Conservation (phyloP, 2,797 vertebrate species). For the Tragelaphus oryx region DNA sequence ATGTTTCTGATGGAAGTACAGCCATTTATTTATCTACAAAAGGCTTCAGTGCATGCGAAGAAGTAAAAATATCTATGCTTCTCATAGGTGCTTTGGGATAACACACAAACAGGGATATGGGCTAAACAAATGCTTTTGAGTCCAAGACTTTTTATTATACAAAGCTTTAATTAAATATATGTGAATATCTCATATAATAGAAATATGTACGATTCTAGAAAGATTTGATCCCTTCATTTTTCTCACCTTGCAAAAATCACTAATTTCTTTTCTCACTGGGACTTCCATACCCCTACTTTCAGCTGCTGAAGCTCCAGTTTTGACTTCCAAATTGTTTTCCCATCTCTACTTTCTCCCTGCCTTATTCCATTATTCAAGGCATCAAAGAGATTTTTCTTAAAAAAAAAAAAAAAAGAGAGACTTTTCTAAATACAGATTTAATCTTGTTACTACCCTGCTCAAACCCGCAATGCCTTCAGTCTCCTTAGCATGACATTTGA, state of each 20-base stretch:
- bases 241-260: not conserved
- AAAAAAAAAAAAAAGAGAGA: not conserved
- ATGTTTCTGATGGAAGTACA: not conserved
- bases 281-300: not conserved
- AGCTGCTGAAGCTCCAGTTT: not conserved
- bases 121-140: conserved; percentile 17
- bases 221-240: not conserved
- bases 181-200: not conserved
- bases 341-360: not conserved
- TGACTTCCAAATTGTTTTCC: not conserved
- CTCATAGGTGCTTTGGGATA: not conserved
- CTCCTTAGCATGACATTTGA: not conserved
- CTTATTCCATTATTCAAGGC: not conserved
- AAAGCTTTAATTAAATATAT: not conserved
- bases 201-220: not conserved
- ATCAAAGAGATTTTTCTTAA: not conserved
- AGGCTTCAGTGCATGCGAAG: not conserved
- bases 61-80: not conserved
- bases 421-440: not conserved
- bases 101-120: not conserved
- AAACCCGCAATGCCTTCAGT: not conserved
- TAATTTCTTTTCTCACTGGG: conserved; percentile 2
- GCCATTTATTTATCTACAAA: conserved; percentile 11
- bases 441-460: not conserved
- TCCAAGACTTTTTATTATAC: not conserved